Evolutionary conservation across 2,888 invertebrate species (phyloP), one percentile per base, ranked within the genome.

Genomic region (Chymomyza caudatula): DNA sequence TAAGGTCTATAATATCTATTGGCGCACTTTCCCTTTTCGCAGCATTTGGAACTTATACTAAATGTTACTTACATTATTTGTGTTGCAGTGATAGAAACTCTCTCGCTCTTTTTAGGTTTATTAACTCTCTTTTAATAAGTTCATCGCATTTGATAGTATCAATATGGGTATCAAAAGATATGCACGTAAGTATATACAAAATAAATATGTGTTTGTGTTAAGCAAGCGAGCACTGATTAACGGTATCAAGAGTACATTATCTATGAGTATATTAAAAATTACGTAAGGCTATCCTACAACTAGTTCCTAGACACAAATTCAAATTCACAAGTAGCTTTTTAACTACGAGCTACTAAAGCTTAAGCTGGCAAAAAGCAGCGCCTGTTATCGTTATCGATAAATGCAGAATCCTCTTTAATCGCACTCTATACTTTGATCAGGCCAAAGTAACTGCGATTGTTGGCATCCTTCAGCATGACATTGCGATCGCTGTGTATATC

Each of bases 381-480:
- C 42, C 42, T 6, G 51, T 2, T 22, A 20, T 5, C 17, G 57
- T n/a, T 25, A 22, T 5, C 17, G 13, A 5, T 25, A 22, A 6
- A 5, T 60, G 23, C 20, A 43, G 17, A 4, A n/a, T 29, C 19
- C 44, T 19, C 42, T n/a, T n/a, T 4, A 37, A 11, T 13, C n/a
- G 6, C 20, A 13, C 25, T 25, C 55, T 80, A 89, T 64, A 88
- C 60, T 74, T 94, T 95, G 60, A 95, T 92, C n/a, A 95, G 91
- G 42, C 96, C 96, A 77, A 96, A 95, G 91, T 95, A 96, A 79
- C 95, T 96, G 88, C 95, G 95, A 73, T 95, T 95, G 13, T 93
- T 93, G 15, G 93, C 93, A 11, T 94, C 92, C 19, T 93, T 93
- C 2, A 89, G 69, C 57, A 86, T 78, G 2, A 81, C 87, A 59